Base-by-base conservation (phyloP, 2,888 invertebrate genomes). In the Microplitis deprimator region DNA sequence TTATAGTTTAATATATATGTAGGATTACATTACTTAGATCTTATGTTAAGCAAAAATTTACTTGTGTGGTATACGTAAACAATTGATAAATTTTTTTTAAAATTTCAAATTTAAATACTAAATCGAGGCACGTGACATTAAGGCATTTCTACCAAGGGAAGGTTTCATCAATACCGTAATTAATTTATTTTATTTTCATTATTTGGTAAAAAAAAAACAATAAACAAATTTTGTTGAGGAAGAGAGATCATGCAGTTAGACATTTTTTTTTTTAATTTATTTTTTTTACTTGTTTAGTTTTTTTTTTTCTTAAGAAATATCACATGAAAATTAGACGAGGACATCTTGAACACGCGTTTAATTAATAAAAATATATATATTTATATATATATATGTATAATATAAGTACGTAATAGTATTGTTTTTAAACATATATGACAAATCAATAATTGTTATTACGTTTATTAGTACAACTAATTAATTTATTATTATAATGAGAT, bases 111-210 rank as follows among this genome's bases (percentile, higher is more conserved):
- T 50, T 50, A 50, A 50, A 50, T 50, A 50, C 50, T 50, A 86
- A 85, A 73, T 87, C 81, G 86, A 87, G 87, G 87, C 87, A 87
- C 87, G 87, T 86, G 87, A 87, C 85, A 85, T 85, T 87, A 87
- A 87, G 87, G 87, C 87, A 85, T 85, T 86, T 86, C 86, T 87
- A 87, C 87, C 85, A 79, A 85, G 85, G 84, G 85, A 81, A 62
- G 76, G 77, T 68, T 73, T 62, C 68, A 69, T 68, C 61, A 41
- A 75, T 64, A 68, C 60, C 38, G 59, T 8, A 16, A 17, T 38
- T 50, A 16, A 74, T 61, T 10, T 38, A 13, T 29, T 29, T 29
- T 38, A 67, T 10, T 38, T 67, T 38, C 29, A 67, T 38, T 38
- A 13, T 7, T 67, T 67, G 17, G 38, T 67, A 6, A 39, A 39